A percentile compares a stretch with the other conserved stretches of the same genome.
phyloP scores from a whole-genome alignment of 1,140 invertebrate species.

The Bombyx mori region ASM3026992v2 NC_085124.1:10287001-10287500 shows the following conservation, averaged over 20 bases:
- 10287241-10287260: constrained; percentile 17
- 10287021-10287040: not conserved
- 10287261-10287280: constrained; percentile 22
- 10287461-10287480: no score
- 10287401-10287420: no score
- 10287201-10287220: constrained; percentile 23
- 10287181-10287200: constrained; percentile 5
- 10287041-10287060: not conserved
- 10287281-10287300: constrained; percentile 15
- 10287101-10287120: constrained; percentile 18
- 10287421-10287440: no score
- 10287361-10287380: no score
- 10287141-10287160: constrained; percentile 10
- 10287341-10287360: no score
- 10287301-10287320: not conserved
- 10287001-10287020: no score
- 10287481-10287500: no score
- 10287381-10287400: no score
- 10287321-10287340: no score
- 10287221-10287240: constrained; percentile 21
- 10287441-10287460: no score
- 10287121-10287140: constrained; percentile 24
- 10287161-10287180: constrained; percentile 19
- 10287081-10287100: constrained; percentile 7
- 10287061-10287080: constrained; percentile 5